These are phyloP conservation scores for Benitochromis conjunctus DNA, from an alignment of 2,113 vertebrate genomes.

Conservation along the genomic window DNA sequence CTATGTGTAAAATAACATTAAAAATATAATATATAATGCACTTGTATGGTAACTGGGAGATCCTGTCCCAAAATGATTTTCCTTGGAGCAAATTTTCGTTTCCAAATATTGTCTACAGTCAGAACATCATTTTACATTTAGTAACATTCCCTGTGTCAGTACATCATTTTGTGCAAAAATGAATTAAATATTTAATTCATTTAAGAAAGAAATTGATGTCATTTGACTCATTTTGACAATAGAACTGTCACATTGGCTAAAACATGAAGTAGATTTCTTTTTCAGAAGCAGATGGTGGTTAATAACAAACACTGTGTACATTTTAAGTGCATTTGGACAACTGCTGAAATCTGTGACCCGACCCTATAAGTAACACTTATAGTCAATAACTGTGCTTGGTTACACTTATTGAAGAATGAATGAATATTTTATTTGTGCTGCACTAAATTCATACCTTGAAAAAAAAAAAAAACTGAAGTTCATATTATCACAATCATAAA, in stretches of 20 bases:
- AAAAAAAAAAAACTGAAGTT: background rate
- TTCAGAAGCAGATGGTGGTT: background rate
- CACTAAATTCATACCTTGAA: background rate
- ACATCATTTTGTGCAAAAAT: background rate
- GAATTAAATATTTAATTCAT: background rate
- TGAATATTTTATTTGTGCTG: background rate
- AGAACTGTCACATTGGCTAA: background rate
- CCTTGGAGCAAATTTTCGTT: background rate
- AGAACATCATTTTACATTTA: background rate
- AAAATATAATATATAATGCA: too few species aligned
- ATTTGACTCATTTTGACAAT: too few species aligned
- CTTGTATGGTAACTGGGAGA: background rate
- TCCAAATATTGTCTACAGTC: background rate
- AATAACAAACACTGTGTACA: background rate
- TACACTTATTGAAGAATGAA: accelerated
- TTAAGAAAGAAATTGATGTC: too few species aligned
- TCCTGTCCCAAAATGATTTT: background rate
- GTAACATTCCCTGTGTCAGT: background rate
- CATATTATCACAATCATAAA: too few species aligned
- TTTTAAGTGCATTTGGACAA: too few species aligned
- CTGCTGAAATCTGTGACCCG: background rate
- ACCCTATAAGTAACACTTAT: background rate
- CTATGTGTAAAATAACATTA: too few species aligned
- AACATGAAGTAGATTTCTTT: background rate
- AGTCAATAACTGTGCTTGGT: background rate